A percentile compares a stretch with the other conserved stretches of the same genome.
Conservation (phyloP, 2,888 invertebrate genomes). For the Microctonus hyperodae region DNA sequence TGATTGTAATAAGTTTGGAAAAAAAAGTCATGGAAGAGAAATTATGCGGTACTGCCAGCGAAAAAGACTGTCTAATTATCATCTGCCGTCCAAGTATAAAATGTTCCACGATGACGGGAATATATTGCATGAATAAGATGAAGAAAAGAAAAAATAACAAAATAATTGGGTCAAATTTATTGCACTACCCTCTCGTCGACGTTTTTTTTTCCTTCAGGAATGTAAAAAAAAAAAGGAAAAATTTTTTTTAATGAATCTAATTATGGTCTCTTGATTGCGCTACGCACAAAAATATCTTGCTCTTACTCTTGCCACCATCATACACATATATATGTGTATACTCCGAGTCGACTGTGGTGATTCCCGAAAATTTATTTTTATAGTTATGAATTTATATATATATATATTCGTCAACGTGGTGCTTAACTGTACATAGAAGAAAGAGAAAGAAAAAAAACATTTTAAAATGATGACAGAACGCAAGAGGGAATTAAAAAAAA, state of each 20-base stretch:
- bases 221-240: background rate
- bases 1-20: background rate
- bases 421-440: slow-evolving; percentile 24
- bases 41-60: background rate
- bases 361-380: background rate
- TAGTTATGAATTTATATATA: background rate
- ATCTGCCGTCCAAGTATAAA: background rate
- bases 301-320: background rate
- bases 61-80: slow-evolving; percentile 1
- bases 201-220: background rate
- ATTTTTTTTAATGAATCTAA: background rate
- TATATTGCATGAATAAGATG: slow-evolving; percentile 18
- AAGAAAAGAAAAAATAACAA: background rate
- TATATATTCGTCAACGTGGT: slow-evolving; percentile 12
- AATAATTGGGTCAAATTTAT: slow-evolving; percentile 20
- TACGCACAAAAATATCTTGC: background rate
- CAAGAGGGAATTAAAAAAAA: background rate
- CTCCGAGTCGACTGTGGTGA: background rate
- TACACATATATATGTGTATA: background rate
- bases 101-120: slow-evolving; percentile 2
- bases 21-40: background rate
- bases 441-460: slow-evolving; percentile 11
- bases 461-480: background rate
- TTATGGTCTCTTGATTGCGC: background rate
- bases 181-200: background rate